Percentiles rank a stretch among this genome's conserved stretches.
Evolutionary conservation across 2,113 vertebrate genomes (phyloP).

Genomic region (Petroica traversi): DNA sequence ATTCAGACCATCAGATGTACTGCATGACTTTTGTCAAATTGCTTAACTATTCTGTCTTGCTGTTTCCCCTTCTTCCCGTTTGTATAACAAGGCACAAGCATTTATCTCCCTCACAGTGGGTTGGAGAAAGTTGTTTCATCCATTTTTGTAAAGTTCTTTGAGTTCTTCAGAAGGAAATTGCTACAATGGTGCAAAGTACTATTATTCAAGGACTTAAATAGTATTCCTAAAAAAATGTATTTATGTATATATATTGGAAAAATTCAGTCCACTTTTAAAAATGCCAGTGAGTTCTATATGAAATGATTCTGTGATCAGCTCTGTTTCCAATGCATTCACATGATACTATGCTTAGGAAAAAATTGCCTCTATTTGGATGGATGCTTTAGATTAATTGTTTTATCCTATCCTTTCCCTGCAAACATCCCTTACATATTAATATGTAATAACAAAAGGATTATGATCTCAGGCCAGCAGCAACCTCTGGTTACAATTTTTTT

Average conservation of each 20-base stretch:
- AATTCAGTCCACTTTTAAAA: not conserved
- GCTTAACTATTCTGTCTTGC: not conserved
- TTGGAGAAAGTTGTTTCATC: not conserved
- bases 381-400: constrained; percentile 35
- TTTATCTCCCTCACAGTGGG: not conserved
- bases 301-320: not conserved
- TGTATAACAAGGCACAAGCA: not conserved
- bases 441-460: not conserved
- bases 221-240: not conserved
- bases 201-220: not conserved
- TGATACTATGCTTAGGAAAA: not conserved
- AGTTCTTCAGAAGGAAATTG: not conserved
- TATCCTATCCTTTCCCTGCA: not conserved
- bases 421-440: constrained; percentile 18
- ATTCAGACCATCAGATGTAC: not conserved
- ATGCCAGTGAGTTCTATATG: not conserved
- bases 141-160: not conserved
- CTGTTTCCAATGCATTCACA: not conserved
- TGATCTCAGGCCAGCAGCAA: not conserved
- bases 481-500: not conserved
- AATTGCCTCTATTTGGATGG: constrained; percentile 25
- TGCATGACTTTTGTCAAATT: not conserved
- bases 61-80: not conserved
- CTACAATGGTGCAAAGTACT: not conserved
- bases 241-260: not conserved